Evolutionary conservation across 2,888 invertebrate genomes (phyloP).

Genomic region (Hydrotaea cyrtoneurina): DNA sequence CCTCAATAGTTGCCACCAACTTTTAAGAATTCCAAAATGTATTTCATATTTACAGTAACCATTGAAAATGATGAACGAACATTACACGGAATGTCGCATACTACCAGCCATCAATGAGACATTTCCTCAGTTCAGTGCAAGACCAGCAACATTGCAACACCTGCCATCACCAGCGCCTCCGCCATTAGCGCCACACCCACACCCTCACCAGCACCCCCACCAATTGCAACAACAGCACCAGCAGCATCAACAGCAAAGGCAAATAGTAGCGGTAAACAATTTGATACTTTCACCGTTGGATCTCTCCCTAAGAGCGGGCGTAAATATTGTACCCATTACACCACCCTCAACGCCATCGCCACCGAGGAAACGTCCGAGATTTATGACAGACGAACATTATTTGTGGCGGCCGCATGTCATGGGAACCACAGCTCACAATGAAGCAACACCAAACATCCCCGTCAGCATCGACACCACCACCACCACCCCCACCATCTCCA

Average conservation of each 20-base stretch:
- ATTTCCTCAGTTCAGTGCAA: constrained; percentile 78
- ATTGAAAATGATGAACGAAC: constrained; percentile 72
- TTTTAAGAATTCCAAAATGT: neutral
- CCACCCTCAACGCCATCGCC: constrained; percentile 81
- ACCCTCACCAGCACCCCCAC: constrained; percentile 56
- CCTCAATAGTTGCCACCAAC: neutral
- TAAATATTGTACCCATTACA: constrained; percentile 79
- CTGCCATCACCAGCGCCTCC: constrained; percentile 27
- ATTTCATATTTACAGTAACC: constrained; percentile 54
- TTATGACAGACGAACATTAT: constrained; percentile 75
- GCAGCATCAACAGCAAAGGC: constrained; percentile 8
- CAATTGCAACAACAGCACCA: constrained; percentile 60
- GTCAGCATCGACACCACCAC: constrained; percentile 28
- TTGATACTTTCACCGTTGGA: constrained; percentile 78
- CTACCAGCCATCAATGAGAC: constrained; percentile 79
- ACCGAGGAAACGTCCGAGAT: constrained; percentile 78
- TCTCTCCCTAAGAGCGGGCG: constrained; percentile 78
- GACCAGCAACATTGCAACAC: constrained; percentile 58
- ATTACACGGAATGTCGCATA: constrained; percentile 75
- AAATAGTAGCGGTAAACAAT: constrained; percentile 44
- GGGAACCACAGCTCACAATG: constrained; percentile 63
- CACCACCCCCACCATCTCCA: constrained; percentile 29
- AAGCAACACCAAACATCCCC: neutral
- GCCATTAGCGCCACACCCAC: constrained; percentile 11
- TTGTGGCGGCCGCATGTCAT: constrained; percentile 78